These are phyloP conservation scores for Eutolmus rufibarbis DNA, from an alignment of 2,888 invertebrate genomes.

Conservation along the genomic window DNA sequence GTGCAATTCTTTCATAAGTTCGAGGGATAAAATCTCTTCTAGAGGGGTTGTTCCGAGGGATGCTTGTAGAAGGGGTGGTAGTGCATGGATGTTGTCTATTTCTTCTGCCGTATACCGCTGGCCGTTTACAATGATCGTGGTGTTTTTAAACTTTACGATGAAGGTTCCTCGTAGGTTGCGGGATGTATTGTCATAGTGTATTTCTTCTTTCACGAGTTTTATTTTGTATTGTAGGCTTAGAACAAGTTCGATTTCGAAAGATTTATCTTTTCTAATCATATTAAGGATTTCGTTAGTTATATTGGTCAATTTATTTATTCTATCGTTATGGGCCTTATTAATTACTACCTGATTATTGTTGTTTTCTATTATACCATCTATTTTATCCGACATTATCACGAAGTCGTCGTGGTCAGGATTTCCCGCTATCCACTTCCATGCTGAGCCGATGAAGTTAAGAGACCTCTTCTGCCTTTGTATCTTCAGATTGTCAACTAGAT, in stretches of 20 bases:
- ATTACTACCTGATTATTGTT: conserved; percentile 2
- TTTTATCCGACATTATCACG: conserved; percentile 11
- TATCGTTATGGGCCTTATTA: not conserved
- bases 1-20: conserved; percentile 39
- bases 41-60: too few relatives aligned
- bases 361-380: conserved; percentile 11
- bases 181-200: not conserved
- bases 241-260: too few relatives aligned
- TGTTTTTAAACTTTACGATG: too few relatives aligned
- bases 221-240: too few relatives aligned
- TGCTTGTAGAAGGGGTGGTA: too few relatives aligned
- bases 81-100: too few relatives aligned
- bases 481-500: conserved; percentile 4
- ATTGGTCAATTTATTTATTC: not conserved
- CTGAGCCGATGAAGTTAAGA: conserved; percentile 2
- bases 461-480: conserved; percentile 1
- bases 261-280: not conserved
- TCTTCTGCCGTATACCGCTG: too few relatives aligned
- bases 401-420: conserved; percentile 5
- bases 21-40: too few relatives aligned
- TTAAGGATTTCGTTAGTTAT: not conserved
- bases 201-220: too few relatives aligned
- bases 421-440: conserved; percentile 31
- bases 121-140: too few relatives aligned
- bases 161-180: too few relatives aligned